Percentiles rank a stretch among this genome's conserved stretches.
These are phyloP conservation scores for Pterostichus niger DNA, from an alignment of 2,888 invertebrate genomes.

Conservation along the genomic window DNA sequence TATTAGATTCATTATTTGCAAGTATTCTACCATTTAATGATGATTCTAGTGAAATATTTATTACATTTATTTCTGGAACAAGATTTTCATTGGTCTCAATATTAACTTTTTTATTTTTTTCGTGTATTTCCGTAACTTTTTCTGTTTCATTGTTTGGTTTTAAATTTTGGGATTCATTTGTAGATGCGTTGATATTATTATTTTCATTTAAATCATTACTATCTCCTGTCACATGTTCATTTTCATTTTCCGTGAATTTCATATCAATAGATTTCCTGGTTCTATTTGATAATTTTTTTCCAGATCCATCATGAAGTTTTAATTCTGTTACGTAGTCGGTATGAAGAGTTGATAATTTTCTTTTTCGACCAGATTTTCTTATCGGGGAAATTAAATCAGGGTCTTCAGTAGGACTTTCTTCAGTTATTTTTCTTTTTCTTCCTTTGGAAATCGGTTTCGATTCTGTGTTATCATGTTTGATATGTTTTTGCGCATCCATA, in stretches of 20 bases:
- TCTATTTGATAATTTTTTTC: constrained; percentile 6
- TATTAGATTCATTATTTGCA: constrained; percentile 8
- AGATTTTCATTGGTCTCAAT: not conserved
- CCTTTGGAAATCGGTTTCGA: not conserved
- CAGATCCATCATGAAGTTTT: constrained; percentile 46
- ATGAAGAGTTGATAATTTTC: constrained; percentile 45
- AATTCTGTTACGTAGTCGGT: constrained; percentile 59
- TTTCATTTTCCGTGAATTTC: not conserved
- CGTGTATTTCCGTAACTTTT: not conserved
- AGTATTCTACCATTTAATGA: not conserved
- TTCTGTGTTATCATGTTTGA: not conserved
- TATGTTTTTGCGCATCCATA: not conserved
- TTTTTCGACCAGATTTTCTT: constrained; percentile 50
- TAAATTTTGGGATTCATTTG: not conserved
- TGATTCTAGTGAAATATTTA: not conserved
- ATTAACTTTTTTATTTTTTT: not conserved
- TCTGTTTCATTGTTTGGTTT: not conserved
- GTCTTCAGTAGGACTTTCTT: not conserved
- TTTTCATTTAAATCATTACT: constrained; percentile 3
- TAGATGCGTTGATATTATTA: constrained; percentile 3
- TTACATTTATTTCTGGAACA: not conserved
- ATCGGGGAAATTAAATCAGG: constrained; percentile 7
- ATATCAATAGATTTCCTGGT: constrained; percentile 2
- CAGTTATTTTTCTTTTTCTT: constrained; percentile 15
- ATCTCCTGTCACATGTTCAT: not conserved